Evolutionary conservation across 2,797 vertebrate species (phyloP), one percentile per base, ranked within the genome.

Genomic region (Champsocephalus esox): DNA sequence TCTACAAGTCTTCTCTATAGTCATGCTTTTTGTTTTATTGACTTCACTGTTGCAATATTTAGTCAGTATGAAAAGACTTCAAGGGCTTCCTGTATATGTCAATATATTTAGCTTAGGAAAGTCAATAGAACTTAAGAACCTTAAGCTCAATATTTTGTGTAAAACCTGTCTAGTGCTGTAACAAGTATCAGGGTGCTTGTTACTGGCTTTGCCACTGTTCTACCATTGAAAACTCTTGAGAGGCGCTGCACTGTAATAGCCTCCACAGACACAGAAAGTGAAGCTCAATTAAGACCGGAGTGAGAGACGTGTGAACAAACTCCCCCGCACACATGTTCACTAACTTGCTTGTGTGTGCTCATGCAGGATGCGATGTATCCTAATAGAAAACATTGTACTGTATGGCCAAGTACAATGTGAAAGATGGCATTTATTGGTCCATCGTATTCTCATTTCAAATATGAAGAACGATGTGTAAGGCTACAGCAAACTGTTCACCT

Each of bases 61-160:
- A 70, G 52, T 61, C 58, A 59, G 63, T 70, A 69, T 45, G 14
- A 58, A 72, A 52, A 21, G 62, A 71, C 82, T 74, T 68, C 54
- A 72, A 74, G 79, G 41, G 48, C 73, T 76, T 82, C 64, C 50
- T 70, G 58, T 56, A 74, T 50, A 49, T 34, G 49, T 78, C 81
- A 77, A 81, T 81, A 73, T 74, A 48, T 34, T 67, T 34, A 56
- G 28, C 38, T 66, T 82, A 75, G 51, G 60, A 64, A 72, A 79
- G 17, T 60, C 85, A 74, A 68, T 38, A 3, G 11, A 74, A 50
- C 24, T 55, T 19, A 19, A 19, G 19, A 8, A 73, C 28, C 32
- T 28, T 58, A 71, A 63, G 49, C 58, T 61, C 45, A 16, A 65
- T 16, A 38, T 66, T 77, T 81, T 73, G 62, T 14, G 16, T 52